Percentiles rank a stretch among this genome's conserved stretches.
Evolutionary conservation across 2,113 vertebrate species (phyloP).

Genomic region (Leptodactylus fuscus): DNA sequence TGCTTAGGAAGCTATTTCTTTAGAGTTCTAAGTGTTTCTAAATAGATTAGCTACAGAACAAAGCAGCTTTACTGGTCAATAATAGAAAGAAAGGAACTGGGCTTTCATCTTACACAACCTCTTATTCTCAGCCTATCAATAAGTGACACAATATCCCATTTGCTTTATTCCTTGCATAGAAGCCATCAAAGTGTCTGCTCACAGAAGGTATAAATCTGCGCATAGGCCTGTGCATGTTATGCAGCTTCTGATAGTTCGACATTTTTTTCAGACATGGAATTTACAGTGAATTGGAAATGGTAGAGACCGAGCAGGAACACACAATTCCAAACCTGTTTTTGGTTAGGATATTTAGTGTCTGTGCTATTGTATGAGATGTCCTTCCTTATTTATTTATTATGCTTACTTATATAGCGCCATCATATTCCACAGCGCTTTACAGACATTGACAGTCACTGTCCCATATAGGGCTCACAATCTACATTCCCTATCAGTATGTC

Average conservation of each 20-base stretch:
- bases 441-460: too few species aligned
- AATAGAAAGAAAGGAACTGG: slow-evolving; percentile 61
- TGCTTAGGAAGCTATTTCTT: slow-evolving; percentile 35
- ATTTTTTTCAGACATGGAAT: neutral
- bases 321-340: neutral
- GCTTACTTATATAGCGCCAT: too few species aligned
- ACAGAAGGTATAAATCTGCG: neutral
- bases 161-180: neutral
- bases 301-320: neutral
- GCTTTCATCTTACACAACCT: slow-evolving; percentile 58
- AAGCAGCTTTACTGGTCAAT: slow-evolving; percentile 64
- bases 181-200: neutral
- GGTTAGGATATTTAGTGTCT: neutral
- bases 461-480: too few species aligned
- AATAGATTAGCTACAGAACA: slow-evolving; percentile 64
- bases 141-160: slow-evolving; percentile 51
- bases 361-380: too few species aligned
- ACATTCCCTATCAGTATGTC: too few species aligned
- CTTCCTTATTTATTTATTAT: too few species aligned
- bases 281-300: neutral
- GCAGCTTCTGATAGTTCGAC: neutral
- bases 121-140: slow-evolving; percentile 63
- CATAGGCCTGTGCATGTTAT: neutral
- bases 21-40: slow-evolving; percentile 64
- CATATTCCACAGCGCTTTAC: too few species aligned